Evolutionary conservation across 2,888 invertebrate species (phyloP), one percentile per base, ranked within the genome.

Genomic region (Dasysyrphus tricinctus): DNA sequence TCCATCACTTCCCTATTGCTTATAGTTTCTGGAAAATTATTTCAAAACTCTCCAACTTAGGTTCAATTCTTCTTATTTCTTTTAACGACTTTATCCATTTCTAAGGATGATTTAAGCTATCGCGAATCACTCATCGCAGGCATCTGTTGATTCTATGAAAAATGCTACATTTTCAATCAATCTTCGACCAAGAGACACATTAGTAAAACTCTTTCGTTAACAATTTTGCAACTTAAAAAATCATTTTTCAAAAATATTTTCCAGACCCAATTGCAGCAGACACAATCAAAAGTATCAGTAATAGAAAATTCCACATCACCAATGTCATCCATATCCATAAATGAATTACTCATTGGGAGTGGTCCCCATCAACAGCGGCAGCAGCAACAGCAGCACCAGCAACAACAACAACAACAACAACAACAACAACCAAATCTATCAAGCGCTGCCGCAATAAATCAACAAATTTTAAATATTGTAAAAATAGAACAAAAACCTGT

Each of bases 401-500:
- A 90, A 92, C 61, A 91, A 91, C 73, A 91, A 91, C 67, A 91
- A 91, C 59, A 91, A 91, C 72, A 90, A 91, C 65, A 67, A 49
- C 67, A 67, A 67, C 67, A 91, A 49, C 67, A 67, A 67, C 67
- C 91, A 89, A 88, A 61, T 61, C 24, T 91, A 89, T 88, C 93
- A 81, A 90, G 89, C 44, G 88, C 89, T 29, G 89, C 90, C 29
- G 89, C 90, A 69, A 90, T 91, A 37, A 91, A 91, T 89, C 91
- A 91, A 78, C 91, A 92, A 88, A 89, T 92, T 80, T 90, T 92
- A 69, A 92, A 92, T 85, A 92, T 92, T 87, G 91, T 92, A 19
- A 93, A 95, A 89, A 93, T 94, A 54, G 96, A 97, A 89, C 94
- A 95, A 82, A 97, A 97, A 91, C 98, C 98, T 57, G 98, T 98